These are phyloP conservation scores for Baryphthengus martii DNA, from an alignment of 2,113 vertebrate species.

Conservation along the genomic window DNA sequence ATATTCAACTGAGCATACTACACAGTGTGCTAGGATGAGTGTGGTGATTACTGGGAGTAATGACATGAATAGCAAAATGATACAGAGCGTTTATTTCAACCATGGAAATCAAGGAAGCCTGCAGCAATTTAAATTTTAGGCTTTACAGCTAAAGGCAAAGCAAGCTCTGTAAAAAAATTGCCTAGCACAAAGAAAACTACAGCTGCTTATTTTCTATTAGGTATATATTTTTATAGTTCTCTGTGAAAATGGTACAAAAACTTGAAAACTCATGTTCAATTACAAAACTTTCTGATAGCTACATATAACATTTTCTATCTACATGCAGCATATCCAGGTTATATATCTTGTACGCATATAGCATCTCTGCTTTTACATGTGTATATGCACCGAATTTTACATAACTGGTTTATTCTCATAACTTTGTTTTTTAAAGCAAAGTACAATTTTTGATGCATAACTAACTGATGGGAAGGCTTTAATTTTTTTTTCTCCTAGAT, in stretches of 20 bases:
- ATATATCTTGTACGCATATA: not conserved
- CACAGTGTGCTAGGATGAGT: constrained; percentile 28
- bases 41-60: constrained; percentile 53
- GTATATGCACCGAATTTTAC: not conserved
- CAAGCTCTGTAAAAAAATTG: not conserved
- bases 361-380: not conserved
- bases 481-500: not conserved
- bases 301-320: not conserved
- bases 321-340: not conserved
- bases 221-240: not conserved
- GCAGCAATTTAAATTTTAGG: constrained; percentile 50
- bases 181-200: not conserved
- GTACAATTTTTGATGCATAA: not conserved
- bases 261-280: not conserved
- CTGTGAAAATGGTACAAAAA: not conserved
- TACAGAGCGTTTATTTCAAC: constrained; percentile 47
- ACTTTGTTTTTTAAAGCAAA: not conserved
- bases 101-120: constrained; percentile 47
- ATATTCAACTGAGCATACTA: constrained; percentile 47
- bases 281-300: not conserved
- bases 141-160: constrained; percentile 42
- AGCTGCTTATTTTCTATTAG: not conserved
- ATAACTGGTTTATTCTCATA: not conserved
- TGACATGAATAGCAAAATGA: constrained; percentile 58
- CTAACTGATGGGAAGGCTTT: not conserved